Conservation (phyloP, 2,888 invertebrate genomes). For the Thera britannica region DNA sequence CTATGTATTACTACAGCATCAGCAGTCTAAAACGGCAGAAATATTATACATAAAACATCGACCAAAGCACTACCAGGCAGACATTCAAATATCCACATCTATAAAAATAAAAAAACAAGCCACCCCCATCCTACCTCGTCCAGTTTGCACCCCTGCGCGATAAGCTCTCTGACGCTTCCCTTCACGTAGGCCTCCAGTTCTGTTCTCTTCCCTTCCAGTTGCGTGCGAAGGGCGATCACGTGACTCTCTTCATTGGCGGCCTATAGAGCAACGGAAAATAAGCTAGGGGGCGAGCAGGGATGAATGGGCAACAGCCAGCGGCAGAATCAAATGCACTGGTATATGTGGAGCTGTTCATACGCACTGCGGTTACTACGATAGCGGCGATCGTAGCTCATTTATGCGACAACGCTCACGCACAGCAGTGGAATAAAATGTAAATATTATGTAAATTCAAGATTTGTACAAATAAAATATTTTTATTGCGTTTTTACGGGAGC, state of each 20-base stretch:
- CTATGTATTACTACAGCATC: neutral
- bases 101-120: constrained; percentile 14
- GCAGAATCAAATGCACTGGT: constrained; percentile 10
- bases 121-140: constrained; percentile 71
- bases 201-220: constrained; percentile 80
- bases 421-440: too few relatives aligned
- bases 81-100: neutral
- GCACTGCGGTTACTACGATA: neutral
- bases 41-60: neutral
- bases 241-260: constrained; percentile 88
- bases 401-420: too few relatives aligned
- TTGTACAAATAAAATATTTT: too few relatives aligned
- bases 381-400: neutral
- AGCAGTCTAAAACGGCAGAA: too few relatives aligned
- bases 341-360: constrained; percentile 6
- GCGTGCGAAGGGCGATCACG: constrained; percentile 83
- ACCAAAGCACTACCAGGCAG: constrained; percentile 2
- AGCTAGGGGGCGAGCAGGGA: constrained; percentile 13
- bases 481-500: too few relatives aligned
- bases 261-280: constrained; percentile 68
- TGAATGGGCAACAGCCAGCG: neutral
- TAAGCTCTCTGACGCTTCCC: constrained; percentile 78
- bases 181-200: constrained; percentile 81
- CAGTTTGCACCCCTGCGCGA: constrained; percentile 76
- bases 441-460: too few relatives aligned